Evolutionary conservation across 2,888 invertebrate genomes (phyloP).

Genomic region (Agonum fuliginosum): DNA sequence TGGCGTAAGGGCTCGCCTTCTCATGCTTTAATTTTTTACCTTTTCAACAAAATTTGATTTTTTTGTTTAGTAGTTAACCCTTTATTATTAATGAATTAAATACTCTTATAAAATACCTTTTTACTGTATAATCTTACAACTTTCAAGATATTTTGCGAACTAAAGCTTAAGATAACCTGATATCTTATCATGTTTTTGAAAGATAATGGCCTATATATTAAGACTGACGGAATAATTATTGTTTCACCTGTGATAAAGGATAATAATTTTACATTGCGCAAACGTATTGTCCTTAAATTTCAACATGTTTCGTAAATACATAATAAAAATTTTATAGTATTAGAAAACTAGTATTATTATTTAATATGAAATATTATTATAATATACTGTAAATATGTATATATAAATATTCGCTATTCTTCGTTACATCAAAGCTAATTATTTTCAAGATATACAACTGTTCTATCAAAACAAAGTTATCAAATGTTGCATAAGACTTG

Average conservation of each 20-base stretch:
- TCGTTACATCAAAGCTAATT: no score
- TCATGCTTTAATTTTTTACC: constrained; percentile 34
- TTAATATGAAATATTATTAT: no score
- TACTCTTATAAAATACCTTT: background rate
- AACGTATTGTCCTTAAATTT: constrained; percentile 15
- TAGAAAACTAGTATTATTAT: no score
- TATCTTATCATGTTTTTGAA: constrained; percentile 40
- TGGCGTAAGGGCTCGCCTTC: constrained; percentile 40
- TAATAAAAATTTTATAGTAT: background rate
- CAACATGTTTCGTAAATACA: background rate
- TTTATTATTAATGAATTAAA: constrained; percentile 17
- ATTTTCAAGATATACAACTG: constrained; percentile 3
- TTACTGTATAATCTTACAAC: background rate
- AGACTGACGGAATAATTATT: constrained; percentile 7
- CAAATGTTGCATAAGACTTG: constrained; percentile 5
- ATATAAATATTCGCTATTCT: no score
- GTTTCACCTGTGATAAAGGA: constrained; percentile 26
- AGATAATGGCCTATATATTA: constrained; percentile 20
- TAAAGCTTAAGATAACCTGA: constrained; percentile 24
- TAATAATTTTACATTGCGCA: constrained; percentile 17
- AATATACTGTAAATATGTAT: no score
- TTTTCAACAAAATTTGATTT: constrained; percentile 8
- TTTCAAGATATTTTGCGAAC: background rate
- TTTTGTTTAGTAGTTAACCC: background rate
- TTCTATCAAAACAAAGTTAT: constrained; percentile 8